Percentiles rank a stretch among this genome's conserved stretches.
These are phyloP conservation scores for Nyctereutes procyonoides DNA, from an alignment of 2,113 vertebrate species.

Conservation along the genomic window DNA sequence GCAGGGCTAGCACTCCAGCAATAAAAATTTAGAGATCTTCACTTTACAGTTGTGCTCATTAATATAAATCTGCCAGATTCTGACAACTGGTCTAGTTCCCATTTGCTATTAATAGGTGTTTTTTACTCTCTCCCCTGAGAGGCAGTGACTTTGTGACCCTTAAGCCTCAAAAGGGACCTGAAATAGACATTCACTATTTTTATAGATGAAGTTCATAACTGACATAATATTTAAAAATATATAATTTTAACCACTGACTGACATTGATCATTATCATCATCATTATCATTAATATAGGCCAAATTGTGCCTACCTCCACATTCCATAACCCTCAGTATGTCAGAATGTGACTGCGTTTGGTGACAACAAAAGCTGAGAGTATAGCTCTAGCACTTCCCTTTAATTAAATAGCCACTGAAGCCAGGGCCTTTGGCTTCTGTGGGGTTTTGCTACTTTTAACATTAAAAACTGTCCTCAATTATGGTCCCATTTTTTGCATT, in stretches of 20 bases:
- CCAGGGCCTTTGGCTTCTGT: not conserved
- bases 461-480: not conserved
- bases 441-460: not conserved
- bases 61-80: not conserved
- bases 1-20: not conserved
- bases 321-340: not conserved
- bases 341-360: not conserved
- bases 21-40: not conserved
- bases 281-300: not conserved
- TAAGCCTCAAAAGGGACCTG: not conserved
- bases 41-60: not conserved
- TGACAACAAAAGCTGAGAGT: not conserved
- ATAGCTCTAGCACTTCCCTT: not conserved
- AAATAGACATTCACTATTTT: not conserved
- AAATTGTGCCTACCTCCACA: not conserved
- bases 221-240: not conserved
- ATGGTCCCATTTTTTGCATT: not conserved
- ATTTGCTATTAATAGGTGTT: not conserved
- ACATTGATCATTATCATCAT: not conserved
- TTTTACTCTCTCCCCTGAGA: not conserved
- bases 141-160: not conserved
- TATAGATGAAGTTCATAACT: not conserved
- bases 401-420: not conserved
- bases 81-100: not conserved
- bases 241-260: not conserved